Evolutionary conservation across 2,888 invertebrate genomes (phyloP).

Genomic region (Xanthostigma xanthostigma): DNA sequence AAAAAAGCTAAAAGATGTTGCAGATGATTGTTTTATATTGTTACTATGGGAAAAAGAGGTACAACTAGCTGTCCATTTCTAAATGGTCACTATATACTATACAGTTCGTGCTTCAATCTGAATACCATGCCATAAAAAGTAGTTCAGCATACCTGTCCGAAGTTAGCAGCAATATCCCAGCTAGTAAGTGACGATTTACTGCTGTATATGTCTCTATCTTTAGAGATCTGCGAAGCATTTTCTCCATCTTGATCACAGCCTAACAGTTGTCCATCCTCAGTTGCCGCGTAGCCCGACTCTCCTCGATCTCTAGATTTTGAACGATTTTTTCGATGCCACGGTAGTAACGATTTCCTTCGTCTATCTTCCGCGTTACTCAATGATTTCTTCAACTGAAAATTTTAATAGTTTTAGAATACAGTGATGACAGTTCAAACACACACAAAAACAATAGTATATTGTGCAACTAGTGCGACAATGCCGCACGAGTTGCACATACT

Average conservation of each 20-base stretch:
- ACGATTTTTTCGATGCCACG: conserved; percentile 70
- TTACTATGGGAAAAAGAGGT: no score
- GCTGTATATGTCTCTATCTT: conserved; percentile 31
- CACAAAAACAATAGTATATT: no score
- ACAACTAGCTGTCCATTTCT: no score
- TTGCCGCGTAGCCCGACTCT: conserved; percentile 28
- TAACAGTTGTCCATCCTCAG: conserved; percentile 9
- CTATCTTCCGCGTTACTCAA: conserved; percentile 77
- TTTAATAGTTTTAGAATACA: no score
- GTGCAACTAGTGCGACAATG: no score
- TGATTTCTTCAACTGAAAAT: conserved; percentile 56
- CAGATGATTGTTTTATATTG: no score
- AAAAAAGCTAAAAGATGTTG: no score
- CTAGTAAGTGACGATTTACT: conserved; percentile 44
- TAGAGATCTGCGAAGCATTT: conserved; percentile 6
- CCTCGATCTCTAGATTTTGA: conserved; percentile 42
- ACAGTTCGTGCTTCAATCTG: no score
- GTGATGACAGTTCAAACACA: no score
- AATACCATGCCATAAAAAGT: no score
- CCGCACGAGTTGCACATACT: no score
- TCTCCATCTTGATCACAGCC: conserved; percentile 5
- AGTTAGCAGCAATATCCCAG: conserved; percentile 38
- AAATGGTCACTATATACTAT: no score
- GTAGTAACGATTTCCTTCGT: conserved; percentile 74
- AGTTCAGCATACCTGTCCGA: conserved; percentile 31